phyloP scores from a whole-genome alignment of 2,888 invertebrate genomes.

The Phorcus lineatus region DNA sequence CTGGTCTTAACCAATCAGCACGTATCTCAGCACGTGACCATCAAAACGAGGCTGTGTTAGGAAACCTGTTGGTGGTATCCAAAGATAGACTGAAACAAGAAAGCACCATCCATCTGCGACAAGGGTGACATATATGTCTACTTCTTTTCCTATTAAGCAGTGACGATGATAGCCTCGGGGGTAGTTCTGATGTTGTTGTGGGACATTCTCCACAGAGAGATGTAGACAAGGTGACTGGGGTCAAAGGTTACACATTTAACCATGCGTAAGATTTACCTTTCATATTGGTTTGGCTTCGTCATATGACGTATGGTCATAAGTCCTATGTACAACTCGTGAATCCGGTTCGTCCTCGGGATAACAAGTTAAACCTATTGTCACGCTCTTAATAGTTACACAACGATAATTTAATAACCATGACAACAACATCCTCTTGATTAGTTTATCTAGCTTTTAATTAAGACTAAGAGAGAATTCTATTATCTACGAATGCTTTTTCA shows the following conservation, averaged over 20 bases:
- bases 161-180: not conserved
- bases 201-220: not conserved
- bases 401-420: too few species aligned
- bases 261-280: too few species aligned
- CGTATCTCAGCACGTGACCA: not conserved
- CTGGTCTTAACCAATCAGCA: not conserved
- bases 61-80: not conserved
- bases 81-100: not conserved
- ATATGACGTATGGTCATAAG: too few species aligned
- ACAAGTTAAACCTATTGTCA: too few species aligned
- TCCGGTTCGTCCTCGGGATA: too few species aligned
- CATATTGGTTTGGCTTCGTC: too few species aligned
- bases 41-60: not conserved
- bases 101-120: not conserved
- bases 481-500: too few species aligned
- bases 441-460: too few species aligned
- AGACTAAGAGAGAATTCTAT: too few species aligned
- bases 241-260: not conserved
- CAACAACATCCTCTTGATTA: too few species aligned
- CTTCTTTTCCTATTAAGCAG: not conserved
- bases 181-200: not conserved
- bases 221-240: not conserved
- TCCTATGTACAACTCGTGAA: too few species aligned
- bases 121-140: not conserved
- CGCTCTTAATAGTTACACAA: too few species aligned